phyloP scores from a whole-genome alignment of 2,113 vertebrate species.

The Lutjanus erythropterus region DNA sequence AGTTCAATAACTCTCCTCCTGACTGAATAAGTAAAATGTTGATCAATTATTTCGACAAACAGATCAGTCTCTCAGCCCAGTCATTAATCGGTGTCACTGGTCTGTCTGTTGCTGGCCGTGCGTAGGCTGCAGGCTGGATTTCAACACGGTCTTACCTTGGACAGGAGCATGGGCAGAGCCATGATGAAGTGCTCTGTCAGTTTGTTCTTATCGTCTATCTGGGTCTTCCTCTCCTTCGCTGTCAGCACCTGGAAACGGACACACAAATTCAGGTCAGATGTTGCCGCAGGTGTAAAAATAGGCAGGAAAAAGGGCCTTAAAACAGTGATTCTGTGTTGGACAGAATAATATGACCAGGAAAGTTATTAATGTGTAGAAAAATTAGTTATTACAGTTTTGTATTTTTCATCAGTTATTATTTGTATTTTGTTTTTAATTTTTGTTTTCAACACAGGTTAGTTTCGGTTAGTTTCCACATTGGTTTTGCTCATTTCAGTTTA shows the following conservation, averaged over 20 bases:
- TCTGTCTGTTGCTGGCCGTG: not conserved
- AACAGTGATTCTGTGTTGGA: not conserved
- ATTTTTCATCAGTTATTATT: too few species aligned
- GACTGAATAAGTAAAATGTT: constrained; percentile 2
- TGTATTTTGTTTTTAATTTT: too few species aligned
- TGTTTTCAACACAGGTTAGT: too few species aligned
- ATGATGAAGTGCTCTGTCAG: constrained; percentile 99
- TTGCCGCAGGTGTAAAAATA: not conserved
- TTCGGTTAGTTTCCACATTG: too few species aligned
- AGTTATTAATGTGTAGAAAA: not conserved
- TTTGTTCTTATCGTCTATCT: constrained; percentile 98
- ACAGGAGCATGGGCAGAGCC: constrained; percentile 97
- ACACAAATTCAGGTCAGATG: not conserved
- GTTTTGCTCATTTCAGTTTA: too few species aligned
- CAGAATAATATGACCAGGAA: not conserved
- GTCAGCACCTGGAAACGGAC: constrained; percentile 90
- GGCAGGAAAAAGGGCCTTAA: too few species aligned
- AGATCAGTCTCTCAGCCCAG: constrained; percentile 20
- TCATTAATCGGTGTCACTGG: constrained; percentile 28
- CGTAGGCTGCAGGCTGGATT: constrained; percentile 1
- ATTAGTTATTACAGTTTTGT: too few species aligned
- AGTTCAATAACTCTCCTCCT: constrained; percentile 31
- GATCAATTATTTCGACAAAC: constrained; percentile 46
- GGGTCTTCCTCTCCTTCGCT: constrained; percentile 98
- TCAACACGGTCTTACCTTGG: constrained; percentile 88